Evolutionary conservation across 2,797 vertebrate species (phyloP).

Genomic region (Danionella dracula): DNA sequence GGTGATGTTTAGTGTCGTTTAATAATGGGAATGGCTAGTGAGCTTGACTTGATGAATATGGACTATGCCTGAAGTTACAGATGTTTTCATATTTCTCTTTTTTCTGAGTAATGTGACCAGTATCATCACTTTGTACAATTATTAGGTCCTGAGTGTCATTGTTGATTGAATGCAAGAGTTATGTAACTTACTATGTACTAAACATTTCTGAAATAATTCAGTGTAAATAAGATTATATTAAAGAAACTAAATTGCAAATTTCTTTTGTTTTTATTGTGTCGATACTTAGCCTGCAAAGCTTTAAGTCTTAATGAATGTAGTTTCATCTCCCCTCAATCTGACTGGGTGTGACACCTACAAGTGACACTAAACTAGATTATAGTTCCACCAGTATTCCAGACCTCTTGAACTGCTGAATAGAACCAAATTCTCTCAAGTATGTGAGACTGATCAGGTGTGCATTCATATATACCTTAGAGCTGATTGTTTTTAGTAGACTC

Average conservation of each 20-base stretch:
- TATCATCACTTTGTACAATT: constrained; percentile 66
- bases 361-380: no score
- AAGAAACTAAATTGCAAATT: constrained; percentile 73
- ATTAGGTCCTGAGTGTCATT: constrained; percentile 73
- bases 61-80: constrained; percentile 44
- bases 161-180: constrained; percentile 77
- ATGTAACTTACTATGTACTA: constrained; percentile 80
- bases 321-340: no score
- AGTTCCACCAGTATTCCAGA: no score
- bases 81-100: constrained; percentile 33
- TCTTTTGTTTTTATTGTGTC: no score
- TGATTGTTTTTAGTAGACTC: no score
- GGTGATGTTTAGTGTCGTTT: constrained; percentile 28
- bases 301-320: no score
- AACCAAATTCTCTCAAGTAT: no score
- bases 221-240: constrained; percentile 84
- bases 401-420: no score
- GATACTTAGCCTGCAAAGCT: no score
- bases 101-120: constrained; percentile 59
- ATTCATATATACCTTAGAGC: no score
- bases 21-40: constrained; percentile 37
- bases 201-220: constrained; percentile 77
- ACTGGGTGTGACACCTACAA: no score
- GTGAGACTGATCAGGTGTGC: no score
- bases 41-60: constrained; percentile 36